Conservation (phyloP, 2,797 vertebrate species). For the Falco peregrinus region DNA sequence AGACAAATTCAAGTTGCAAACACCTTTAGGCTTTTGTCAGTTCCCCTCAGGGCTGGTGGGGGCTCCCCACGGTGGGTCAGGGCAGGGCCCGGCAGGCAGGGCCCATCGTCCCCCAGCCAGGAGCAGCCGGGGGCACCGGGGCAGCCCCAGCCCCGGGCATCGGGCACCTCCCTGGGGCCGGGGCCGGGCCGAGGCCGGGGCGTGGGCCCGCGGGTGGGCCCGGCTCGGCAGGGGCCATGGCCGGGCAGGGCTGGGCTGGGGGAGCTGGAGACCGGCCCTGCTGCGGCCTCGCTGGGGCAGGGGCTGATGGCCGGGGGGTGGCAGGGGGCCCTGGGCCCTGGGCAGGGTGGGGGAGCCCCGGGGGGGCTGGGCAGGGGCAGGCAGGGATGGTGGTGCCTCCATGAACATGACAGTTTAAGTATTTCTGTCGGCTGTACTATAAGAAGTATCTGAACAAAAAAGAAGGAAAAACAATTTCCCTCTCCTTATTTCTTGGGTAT, state of each 20-base stretch:
- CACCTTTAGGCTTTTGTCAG: background rate
- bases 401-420: too few species aligned
- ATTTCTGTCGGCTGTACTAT: background rate
- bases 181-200: fast-evolving
- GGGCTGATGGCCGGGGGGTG: fast-evolving
- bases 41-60: fast-evolving
- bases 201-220: too few species aligned
- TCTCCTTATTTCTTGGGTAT: background rate
- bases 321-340: fast-evolving
- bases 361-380: too few species aligned
- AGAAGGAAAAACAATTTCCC: background rate
- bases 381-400: too few species aligned
- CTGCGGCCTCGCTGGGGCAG: fast-evolving
- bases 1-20: background rate
- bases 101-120: fast-evolving
- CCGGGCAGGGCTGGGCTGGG: fast-evolving
- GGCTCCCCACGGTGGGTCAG: fast-evolving
- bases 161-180: fast-evolving
- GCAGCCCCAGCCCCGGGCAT: fast-evolving
- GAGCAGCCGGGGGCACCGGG: fast-evolving
- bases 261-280: fast-evolving
- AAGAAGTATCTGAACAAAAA: background rate
- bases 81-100: too few species aligned
- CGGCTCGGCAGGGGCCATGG: fast-evolving
- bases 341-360: fast-evolving